These are phyloP conservation scores for Bombus vancouverensis DNA, from an alignment of 1,140 invertebrate species.

Conservation along the genomic window DNA sequence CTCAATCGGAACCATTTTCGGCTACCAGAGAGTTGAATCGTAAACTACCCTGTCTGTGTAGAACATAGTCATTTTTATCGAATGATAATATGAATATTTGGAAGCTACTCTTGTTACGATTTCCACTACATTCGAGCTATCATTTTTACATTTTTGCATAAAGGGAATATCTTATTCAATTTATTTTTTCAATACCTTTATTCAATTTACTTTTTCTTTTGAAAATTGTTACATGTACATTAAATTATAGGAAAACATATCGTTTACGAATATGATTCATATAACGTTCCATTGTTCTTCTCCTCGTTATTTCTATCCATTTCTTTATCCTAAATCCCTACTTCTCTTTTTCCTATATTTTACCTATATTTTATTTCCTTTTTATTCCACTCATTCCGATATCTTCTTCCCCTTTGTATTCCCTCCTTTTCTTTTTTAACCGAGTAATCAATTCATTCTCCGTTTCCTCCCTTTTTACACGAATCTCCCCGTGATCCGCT, in stretches of 20 bases:
- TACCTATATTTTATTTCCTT: neutral
- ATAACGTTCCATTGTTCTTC: neutral
- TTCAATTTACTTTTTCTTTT: too few relatives aligned
- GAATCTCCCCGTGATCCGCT: neutral
- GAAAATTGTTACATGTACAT: too few relatives aligned
- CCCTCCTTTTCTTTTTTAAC: neutral
- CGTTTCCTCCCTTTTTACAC: neutral
- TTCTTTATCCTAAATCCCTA: neutral
- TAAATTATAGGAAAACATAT: too few relatives aligned
- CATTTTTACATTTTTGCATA: too few relatives aligned
- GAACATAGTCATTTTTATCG: neutral
- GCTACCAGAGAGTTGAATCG: neutral
- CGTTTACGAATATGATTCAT: neutral
- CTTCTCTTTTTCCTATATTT: too few relatives aligned
- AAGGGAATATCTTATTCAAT: too few relatives aligned
- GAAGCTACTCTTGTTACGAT: neutral
- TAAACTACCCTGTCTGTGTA: neutral
- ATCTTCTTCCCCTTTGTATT: neutral
- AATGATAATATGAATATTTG: neutral
- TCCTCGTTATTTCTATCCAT: neutral
- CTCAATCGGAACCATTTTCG: neutral
- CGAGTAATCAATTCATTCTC: slow-evolving; percentile 11
- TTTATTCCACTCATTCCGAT: neutral
- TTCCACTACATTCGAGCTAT: too few relatives aligned
- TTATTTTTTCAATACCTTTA: too few relatives aligned